These are phyloP conservation scores for Colostygia pectinataria DNA, from an alignment of 2,888 invertebrate genomes.

Conservation along the genomic window DNA sequence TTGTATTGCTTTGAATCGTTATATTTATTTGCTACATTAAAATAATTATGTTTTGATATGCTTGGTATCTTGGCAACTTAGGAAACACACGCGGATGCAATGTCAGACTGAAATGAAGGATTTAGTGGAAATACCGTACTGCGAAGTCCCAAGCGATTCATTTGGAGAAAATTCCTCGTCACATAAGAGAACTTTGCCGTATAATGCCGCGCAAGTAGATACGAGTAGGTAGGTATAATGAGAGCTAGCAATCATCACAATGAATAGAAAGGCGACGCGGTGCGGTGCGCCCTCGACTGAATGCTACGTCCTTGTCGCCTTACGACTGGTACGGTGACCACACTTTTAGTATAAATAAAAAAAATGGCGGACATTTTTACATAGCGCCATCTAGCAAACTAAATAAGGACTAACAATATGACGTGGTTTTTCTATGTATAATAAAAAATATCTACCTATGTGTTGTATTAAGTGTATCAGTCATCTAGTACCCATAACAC, in stretches of 20 bases:
- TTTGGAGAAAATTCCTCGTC: constrained; percentile 7
- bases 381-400: no score
- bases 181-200: constrained; percentile 2
- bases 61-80: no score
- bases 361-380: no score
- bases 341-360: not conserved
- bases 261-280: constrained; percentile 62
- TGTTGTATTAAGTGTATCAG: no score
- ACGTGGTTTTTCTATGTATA: no score
- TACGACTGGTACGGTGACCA: constrained; percentile 20
- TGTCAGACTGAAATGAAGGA: no score
- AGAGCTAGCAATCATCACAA: constrained; percentile 77
- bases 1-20: not conserved
- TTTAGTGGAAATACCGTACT: not conserved
- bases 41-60: no score
- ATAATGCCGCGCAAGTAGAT: constrained; percentile 15
- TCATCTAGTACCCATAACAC: no score
- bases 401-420: no score
- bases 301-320: constrained; percentile 48
- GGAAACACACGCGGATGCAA: no score
- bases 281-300: constrained; percentile 56
- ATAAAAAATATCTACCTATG: no score
- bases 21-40: no score
- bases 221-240: constrained; percentile 55
- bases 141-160: constrained; percentile 1